A percentile compares a stretch with the other conserved stretches of the same genome.
phyloP scores from a whole-genome alignment of 2,113 vertebrate genomes.

The Oncorhynchus keta region DNA sequence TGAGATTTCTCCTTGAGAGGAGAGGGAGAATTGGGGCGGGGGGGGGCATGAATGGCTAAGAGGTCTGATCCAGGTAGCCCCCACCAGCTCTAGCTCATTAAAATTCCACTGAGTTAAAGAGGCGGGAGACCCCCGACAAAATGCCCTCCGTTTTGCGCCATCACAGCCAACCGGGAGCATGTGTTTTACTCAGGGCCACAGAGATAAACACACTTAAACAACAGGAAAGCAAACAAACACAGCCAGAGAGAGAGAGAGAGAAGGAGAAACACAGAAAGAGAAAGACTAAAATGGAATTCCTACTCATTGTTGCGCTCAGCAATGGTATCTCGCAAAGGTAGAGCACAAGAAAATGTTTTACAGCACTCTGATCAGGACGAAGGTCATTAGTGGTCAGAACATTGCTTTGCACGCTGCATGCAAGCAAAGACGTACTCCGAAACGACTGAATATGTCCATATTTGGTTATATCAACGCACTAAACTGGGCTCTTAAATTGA shows the following conservation, averaged over 20 bases:
- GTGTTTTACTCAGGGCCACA: background rate
- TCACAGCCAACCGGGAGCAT: constrained; percentile 4
- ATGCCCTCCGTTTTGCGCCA: background rate
- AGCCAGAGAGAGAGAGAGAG: background rate
- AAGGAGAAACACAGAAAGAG: background rate
- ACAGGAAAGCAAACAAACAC: background rate
- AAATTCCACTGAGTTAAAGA: background rate
- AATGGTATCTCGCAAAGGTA: background rate
- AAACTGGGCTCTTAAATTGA: background rate
- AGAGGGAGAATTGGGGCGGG: too few species aligned
- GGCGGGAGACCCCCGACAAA: background rate
- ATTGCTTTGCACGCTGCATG: background rate
- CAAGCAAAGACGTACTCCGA: background rate
- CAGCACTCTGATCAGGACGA: background rate
- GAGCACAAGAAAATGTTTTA: background rate
- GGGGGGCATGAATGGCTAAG: background rate
- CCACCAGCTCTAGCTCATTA: background rate
- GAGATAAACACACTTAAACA: constrained; percentile 1
- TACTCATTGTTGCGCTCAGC: background rate
- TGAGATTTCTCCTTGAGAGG: background rate
- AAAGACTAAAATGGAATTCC: background rate
- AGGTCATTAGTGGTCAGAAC: background rate
- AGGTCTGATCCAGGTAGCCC: background rate
- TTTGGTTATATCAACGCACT: background rate
- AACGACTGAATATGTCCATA: background rate